phyloP scores from a whole-genome alignment of 2,113 vertebrate genomes.

The Spheniscus mendiculus region DNA sequence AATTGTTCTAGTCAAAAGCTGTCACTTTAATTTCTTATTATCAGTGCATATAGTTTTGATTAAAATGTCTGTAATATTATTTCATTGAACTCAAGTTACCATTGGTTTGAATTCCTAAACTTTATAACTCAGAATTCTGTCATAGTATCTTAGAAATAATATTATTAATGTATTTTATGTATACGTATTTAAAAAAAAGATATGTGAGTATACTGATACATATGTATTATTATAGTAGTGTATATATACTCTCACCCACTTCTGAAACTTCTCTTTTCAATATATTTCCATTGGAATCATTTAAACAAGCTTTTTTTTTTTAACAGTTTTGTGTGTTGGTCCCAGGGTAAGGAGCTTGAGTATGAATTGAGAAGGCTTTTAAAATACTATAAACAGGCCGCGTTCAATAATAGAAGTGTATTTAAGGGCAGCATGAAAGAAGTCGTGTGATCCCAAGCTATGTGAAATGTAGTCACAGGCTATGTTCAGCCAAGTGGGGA shows the following conservation, averaged over 20 bases:
- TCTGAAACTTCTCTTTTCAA: neutral
- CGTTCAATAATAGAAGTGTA: neutral
- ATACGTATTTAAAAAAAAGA: accelerated
- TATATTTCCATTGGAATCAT: neutral
- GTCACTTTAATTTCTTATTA: neutral
- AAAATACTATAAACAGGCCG: neutral
- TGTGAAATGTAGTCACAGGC: neutral
- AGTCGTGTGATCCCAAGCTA: neutral
- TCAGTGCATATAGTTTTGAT: neutral
- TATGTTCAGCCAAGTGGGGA: neutral
- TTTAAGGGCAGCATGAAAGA: neutral
- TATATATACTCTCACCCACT: neutral
- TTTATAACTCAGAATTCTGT: neutral
- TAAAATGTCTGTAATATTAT: neutral
- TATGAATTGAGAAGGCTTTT: neutral
- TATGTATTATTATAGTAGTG: accelerated
- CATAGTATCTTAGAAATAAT: neutral
- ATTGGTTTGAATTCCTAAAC: neutral
- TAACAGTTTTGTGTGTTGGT: neutral
- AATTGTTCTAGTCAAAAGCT: neutral
- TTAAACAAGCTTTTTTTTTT: neutral
- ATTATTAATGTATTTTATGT: neutral
- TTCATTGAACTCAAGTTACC: neutral
- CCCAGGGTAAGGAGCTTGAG: neutral
- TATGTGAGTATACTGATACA: accelerated